A percentile compares a stretch with the other conserved stretches of the same genome.
Conservation (phyloP, 2,113 vertebrate genomes). For the Halichoeres trimaculatus region DNA sequence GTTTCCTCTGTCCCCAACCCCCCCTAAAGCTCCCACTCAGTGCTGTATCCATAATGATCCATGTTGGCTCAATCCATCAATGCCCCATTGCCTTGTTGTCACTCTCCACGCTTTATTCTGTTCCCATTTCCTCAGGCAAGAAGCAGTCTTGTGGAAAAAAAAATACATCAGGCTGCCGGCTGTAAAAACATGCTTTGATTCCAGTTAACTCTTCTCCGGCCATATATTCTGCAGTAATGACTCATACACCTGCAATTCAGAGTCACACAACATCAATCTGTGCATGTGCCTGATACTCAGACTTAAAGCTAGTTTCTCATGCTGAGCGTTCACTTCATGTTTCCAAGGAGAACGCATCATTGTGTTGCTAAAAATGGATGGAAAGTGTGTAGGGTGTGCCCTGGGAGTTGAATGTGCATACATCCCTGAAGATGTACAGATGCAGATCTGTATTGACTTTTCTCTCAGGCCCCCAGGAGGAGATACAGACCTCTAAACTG, state of each 20-base stretch:
- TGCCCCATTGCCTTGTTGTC: slow-evolving; percentile 43
- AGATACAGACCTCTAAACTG: slow-evolving; percentile 62
- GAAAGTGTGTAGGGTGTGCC: slow-evolving; percentile 25
- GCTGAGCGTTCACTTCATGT: slow-evolving; percentile 29
- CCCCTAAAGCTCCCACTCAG: slow-evolving; percentile 10
- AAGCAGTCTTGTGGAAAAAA: neutral
- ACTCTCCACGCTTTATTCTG: slow-evolving; percentile 35
- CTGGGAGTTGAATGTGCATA: slow-evolving; percentile 15
- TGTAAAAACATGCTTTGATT: slow-evolving; percentile 9
- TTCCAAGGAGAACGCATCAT: slow-evolving; percentile 41
- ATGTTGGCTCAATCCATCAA: slow-evolving; percentile 57
- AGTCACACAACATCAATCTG: slow-evolving; percentile 27
- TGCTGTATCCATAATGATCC: slow-evolving; percentile 49
- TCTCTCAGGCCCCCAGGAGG: slow-evolving; percentile 35
- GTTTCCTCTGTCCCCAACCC: neutral
- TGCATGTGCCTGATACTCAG: slow-evolving; percentile 29
- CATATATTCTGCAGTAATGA: slow-evolving; percentile 54
- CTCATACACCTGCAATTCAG: slow-evolving; percentile 53
- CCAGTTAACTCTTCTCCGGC: slow-evolving; percentile 10
- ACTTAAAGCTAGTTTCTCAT: slow-evolving; percentile 30
- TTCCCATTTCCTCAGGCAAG: slow-evolving; percentile 9
- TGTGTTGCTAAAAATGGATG: slow-evolving; percentile 52
- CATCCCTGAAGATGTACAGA: slow-evolving; percentile 39
- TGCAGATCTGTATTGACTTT: slow-evolving; percentile 61
- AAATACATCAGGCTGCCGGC: neutral